Base-by-base conservation (phyloP, 53 echinoderm and acorn worm species). In the Astropecten irregularis region DNA sequence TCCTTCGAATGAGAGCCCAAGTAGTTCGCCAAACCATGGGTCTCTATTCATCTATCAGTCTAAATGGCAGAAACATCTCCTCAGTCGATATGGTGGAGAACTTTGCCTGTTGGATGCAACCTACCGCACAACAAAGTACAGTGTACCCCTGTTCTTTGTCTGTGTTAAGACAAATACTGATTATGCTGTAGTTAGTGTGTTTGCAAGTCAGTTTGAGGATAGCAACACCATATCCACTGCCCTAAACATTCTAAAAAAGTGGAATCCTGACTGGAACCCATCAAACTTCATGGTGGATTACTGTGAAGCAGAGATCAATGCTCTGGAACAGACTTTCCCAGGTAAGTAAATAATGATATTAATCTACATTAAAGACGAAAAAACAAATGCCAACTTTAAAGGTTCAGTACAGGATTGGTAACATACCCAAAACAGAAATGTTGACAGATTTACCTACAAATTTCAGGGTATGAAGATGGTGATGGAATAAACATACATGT, bases 91-190 rank as follows among this genome's bases (percentile, higher is more conserved):
- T 38, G 88, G 69, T 14, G 46, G 65, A 48, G 88, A 82, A 33
- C 40, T 82, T 15, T 66, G 77, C 32, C 72, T 82, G 32, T 38
- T 88, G 8, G 82, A 88, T 71, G 82, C 83, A 13, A 63, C 88
- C 22, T 88, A 82, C 40, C 53, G 81, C 30, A 81, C 77, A 28
- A 30, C 52, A 19, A 85, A 28, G 53, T 59, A 72, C 57, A 82
- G 71, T 35, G 15, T 86, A 1, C 86, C 86, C 6, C 57, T 86
- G 26, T 66, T 77, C 16, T 86, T 86, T 49, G 9, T 86, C 10
- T 76, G 76, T 31, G 73, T 73, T 8, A 51, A 50, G 31, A 76
- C 86, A 19, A 86, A 86, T 42, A 36, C 39, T 6, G 86, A 37
- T 33, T 86, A 86, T 28, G 20, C 23, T 1, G 77, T 86, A 0